A percentile compares a stretch with the other conserved stretches of the same genome.
Evolutionary conservation across 2,888 invertebrate genomes (phyloP).

Genomic region (Erebia palarica): DNA sequence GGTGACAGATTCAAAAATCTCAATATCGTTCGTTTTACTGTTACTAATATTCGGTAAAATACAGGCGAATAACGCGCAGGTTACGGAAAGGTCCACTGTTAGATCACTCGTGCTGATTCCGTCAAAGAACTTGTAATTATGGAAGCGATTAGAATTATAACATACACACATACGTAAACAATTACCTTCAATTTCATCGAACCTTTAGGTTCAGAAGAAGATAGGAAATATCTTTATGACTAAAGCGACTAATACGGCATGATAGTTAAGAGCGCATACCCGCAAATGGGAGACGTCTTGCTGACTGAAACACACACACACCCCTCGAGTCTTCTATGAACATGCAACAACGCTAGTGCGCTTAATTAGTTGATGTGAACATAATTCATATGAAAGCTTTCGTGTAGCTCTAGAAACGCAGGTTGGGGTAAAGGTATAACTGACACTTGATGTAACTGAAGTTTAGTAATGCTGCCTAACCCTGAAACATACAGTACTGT

Average conservation of each 20-base stretch:
- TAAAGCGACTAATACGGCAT: background rate
- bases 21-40: too few relatives aligned
- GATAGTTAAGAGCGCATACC: constrained; percentile 3
- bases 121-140: too few relatives aligned
- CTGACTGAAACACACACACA: constrained; percentile 13
- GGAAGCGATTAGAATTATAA: too few relatives aligned
- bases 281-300: constrained; percentile 10
- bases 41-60: too few relatives aligned
- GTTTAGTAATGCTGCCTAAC: constrained; percentile 5
- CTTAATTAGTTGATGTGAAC: constrained; percentile 22
- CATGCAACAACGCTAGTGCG: constrained; percentile 20
- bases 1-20: too few relatives aligned
- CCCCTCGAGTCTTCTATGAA: constrained; percentile 15
- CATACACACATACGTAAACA: too few relatives aligned
- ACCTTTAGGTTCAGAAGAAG: too few relatives aligned
- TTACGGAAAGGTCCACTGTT: too few relatives aligned
- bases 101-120: too few relatives aligned
- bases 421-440: constrained; percentile 22
- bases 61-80: too few relatives aligned
- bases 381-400: constrained; percentile 26
- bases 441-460: constrained; percentile 12
- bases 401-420: constrained; percentile 20
- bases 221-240: background rate
- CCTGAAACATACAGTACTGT: background rate
- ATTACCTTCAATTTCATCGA: too few relatives aligned